phyloP scores from a whole-genome alignment of 2,888 invertebrate species.

The Spodoptera picta region DNA sequence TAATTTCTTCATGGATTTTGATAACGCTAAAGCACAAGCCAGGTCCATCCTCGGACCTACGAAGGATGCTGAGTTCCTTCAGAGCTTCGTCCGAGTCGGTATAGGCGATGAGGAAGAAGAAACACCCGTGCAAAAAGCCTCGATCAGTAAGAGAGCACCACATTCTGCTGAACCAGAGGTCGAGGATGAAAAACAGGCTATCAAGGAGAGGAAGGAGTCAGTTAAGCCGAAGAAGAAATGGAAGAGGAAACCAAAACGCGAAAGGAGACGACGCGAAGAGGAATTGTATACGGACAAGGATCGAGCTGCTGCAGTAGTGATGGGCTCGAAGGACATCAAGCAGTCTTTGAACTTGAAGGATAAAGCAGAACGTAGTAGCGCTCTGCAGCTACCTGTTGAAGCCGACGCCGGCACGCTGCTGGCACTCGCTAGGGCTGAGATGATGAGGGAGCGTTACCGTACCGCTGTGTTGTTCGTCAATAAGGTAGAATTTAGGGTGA shows the following conservation, averaged over 20 bases:
- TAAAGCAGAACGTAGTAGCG: slow-evolving; percentile 92
- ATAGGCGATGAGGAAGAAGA: slow-evolving; percentile 88
- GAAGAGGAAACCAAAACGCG: slow-evolving; percentile 78
- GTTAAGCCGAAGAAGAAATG: slow-evolving; percentile 76
- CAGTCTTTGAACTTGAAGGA: slow-evolving; percentile 94
- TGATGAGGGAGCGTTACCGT: slow-evolving; percentile 92
- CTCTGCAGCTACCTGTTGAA: slow-evolving; percentile 93
- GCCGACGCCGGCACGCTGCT: slow-evolving; percentile 93
- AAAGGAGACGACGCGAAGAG: slow-evolving; percentile 86
- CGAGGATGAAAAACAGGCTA: slow-evolving; percentile 73
- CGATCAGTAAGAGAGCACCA: slow-evolving; percentile 82
- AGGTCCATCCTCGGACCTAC: slow-evolving; percentile 91
- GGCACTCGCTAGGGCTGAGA: slow-evolving; percentile 93
- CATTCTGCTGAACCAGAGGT: slow-evolving; percentile 67
- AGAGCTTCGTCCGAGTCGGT: slow-evolving; percentile 93
- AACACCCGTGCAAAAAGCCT: slow-evolving; percentile 77
- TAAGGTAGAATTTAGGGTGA: slow-evolving; percentile 89
- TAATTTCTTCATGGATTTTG: slow-evolving; percentile 68
- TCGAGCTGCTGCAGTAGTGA: slow-evolving; percentile 95
- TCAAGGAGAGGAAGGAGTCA: slow-evolving; percentile 76
- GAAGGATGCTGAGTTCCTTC: slow-evolving; percentile 92
- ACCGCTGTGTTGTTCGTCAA: slow-evolving; percentile 93
- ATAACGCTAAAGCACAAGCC: slow-evolving; percentile 83
- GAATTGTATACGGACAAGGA: slow-evolving; percentile 97
- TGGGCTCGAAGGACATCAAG: slow-evolving; percentile 96